A percentile compares a stretch with the other conserved stretches of the same genome.
phyloP scores from a whole-genome alignment of 2,113 vertebrate species.

The Gymnogyps californianus region DNA sequence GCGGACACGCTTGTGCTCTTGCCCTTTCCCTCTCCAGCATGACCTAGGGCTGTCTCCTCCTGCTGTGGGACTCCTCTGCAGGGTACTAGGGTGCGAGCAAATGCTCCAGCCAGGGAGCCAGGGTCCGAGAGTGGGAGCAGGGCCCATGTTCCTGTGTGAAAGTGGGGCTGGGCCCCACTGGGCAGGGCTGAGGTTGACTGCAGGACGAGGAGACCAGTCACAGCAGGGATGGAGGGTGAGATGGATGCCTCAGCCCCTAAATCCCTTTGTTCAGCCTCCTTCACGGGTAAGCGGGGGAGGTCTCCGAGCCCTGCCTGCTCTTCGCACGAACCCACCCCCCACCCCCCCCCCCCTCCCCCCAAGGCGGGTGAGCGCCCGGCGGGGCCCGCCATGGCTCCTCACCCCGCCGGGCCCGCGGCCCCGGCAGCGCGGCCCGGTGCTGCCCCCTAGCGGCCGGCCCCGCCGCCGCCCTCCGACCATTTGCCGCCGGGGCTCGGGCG shows the following conservation, averaged over 20 bases:
- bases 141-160: fast-evolving
- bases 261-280: neutral
- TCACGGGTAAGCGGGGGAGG: fast-evolving
- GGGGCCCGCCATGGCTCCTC: neutral
- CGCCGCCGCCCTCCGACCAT: neutral
- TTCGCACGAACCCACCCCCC: neutral
- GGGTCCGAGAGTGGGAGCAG: fast-evolving
- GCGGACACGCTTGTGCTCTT: fast-evolving
- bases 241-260: neutral
- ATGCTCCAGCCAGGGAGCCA: fast-evolving
- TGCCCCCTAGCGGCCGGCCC: conserved; percentile 30
- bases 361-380: neutral
- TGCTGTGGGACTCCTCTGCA: fast-evolving
- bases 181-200: neutral
- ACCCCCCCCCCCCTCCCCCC: too few relatives aligned
- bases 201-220: too few relatives aligned
- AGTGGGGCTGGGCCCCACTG: neutral
- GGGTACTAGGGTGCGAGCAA: neutral
- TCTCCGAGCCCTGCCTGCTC: too few relatives aligned
- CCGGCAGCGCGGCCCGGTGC: neutral
- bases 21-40: fast-evolving
- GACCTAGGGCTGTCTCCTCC: neutral
- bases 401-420: too few relatives aligned
- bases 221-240: neutral
- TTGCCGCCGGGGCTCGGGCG: neutral